Base-by-base conservation (phyloP, 2,888 invertebrate species). In the Iphiclides podalirius region DNA sequence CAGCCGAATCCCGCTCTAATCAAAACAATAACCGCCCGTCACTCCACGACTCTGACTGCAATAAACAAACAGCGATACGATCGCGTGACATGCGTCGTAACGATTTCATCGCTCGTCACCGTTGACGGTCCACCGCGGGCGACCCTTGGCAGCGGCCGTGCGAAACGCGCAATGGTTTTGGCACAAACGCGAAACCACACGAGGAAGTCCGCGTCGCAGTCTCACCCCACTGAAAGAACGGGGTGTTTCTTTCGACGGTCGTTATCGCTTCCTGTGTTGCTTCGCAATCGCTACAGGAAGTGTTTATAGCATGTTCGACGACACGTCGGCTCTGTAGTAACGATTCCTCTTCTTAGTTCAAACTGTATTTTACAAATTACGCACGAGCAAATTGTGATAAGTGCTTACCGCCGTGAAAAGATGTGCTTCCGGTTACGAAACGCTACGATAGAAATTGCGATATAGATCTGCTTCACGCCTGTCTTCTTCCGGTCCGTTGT, bases 71-170 rank as follows among this genome's bases (percentile, higher is more conserved):
- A 34, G n/a, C n/a, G n/a, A n/a, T n/a, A n/a, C n/a, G n/a, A n/a
- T n/a, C n/a, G n/a, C n/a, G n/a, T 23, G 39, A 46, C 39, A 39
- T 43, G 26, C 38, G 45, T 38, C 26, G 40, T 12, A 47, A 47
- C 6, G 9, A n/a, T 46, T 35, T 16, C 47, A 40, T 31, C 39
- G 28, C 43, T 16, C 15, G 39, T 40, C 34, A 47, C 39, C 15
- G 15, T 34, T 26, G 26, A 6, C 40, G 12, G 1, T 20, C 6
- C 20, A n/a, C n/a, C n/a, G 11, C 20, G 20, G 11, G 23, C 12
- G 4, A n/a, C 11, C 23, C 9, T 40, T 47, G 40, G 16, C 34
- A 40, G 23, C 34, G 16, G 35, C 9, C 40, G 34, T 26, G 23
- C 34, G 47, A 15, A 40, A 26, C 15, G 26, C 40, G 26, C 40